These are phyloP conservation scores for Hyaena hyaena DNA, from an alignment of 2,113 vertebrate species.

Conservation along the genomic window DNA sequence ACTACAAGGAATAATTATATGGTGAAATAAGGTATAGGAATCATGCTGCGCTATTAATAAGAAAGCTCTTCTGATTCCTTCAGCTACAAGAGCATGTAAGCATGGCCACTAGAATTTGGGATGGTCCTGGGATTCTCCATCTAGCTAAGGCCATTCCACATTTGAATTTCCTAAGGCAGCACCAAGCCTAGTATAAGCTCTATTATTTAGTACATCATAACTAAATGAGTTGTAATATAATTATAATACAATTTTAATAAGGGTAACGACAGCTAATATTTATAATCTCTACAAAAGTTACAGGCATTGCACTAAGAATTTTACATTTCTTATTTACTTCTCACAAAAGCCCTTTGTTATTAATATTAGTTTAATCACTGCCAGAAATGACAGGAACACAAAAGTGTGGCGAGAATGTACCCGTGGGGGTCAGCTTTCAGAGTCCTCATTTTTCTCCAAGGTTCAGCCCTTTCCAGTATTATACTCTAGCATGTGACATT, in stretches of 20 bases:
- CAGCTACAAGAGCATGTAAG: background rate
- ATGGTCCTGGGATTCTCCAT: background rate
- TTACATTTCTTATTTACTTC: slow-evolving; percentile 17
- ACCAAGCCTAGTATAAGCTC: background rate
- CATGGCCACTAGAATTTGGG: background rate
- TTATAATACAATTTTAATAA: background rate
- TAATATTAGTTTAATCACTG: background rate
- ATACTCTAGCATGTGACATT: background rate
- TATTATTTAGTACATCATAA: background rate
- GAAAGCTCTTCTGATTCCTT: slow-evolving; percentile 23
- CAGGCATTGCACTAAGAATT: background rate
- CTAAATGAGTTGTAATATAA: background rate
- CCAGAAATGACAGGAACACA: background rate
- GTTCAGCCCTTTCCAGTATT: background rate
- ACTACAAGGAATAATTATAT: slow-evolving; percentile 55
- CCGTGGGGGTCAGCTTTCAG: background rate
- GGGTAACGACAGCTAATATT: background rate
- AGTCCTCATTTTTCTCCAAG: background rate
- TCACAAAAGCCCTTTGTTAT: background rate
- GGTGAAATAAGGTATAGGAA: background rate
- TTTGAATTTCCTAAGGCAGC: background rate
- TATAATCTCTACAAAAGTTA: slow-evolving; percentile 30
- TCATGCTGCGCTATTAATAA: slow-evolving; percentile 54
- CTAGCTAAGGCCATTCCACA: background rate
- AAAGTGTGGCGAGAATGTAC: background rate